Evolutionary conservation across 2,113 vertebrate species (phyloP).

Genomic region (Apodemus speciosus): DNA sequence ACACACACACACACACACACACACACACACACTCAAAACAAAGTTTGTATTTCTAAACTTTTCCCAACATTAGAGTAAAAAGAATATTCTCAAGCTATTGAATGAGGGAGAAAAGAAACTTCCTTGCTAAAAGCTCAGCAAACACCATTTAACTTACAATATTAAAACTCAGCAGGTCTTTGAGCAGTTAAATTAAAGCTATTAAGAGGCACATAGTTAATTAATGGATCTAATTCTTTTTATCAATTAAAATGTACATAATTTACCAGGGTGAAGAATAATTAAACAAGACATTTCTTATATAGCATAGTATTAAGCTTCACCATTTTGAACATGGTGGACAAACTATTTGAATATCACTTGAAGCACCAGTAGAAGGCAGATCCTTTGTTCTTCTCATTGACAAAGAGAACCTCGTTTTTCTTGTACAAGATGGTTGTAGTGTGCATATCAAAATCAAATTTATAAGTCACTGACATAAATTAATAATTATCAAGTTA

Average conservation of each 20-base stretch:
- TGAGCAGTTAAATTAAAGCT: constrained; percentile 29
- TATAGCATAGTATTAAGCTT: neutral
- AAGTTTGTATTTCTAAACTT: neutral
- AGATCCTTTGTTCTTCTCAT: neutral
- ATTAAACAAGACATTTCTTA: neutral
- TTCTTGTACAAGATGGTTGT: neutral
- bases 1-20: neutral
- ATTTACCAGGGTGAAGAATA: constrained; percentile 4
- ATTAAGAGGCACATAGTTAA: neutral
- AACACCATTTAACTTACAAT: neutral
- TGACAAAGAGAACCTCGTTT: neutral
- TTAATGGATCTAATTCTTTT: constrained; percentile 18
- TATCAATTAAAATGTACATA: neutral
- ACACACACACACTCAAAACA: neutral
- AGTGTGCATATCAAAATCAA: neutral
- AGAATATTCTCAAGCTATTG: neutral
- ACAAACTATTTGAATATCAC: neutral
- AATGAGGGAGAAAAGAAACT: neutral
- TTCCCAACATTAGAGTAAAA: neutral
- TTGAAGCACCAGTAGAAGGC: neutral
- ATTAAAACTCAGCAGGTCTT: constrained; percentile 20
- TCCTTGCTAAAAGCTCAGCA: constrained; percentile 7
- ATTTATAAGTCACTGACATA: neutral
- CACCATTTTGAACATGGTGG: neutral
- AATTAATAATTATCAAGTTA: constrained; percentile 2